A percentile compares a stretch with the other conserved stretches of the same genome.
phyloP scores from a whole-genome alignment of 2,113 vertebrate species.

The Ammodytes dubius region DNA sequence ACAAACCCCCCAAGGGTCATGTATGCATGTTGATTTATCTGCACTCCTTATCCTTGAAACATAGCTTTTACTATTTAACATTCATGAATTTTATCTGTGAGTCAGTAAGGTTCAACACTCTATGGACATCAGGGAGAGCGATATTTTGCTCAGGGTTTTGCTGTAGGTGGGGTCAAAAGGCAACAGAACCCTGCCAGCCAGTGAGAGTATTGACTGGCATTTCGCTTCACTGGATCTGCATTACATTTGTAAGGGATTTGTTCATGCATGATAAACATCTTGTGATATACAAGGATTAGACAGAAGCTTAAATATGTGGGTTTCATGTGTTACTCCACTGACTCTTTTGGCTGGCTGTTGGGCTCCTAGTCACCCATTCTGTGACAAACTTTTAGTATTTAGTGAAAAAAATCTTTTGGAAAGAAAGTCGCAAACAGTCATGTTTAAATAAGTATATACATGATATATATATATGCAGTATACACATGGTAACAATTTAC shows the following conservation, averaged over 20 bases:
- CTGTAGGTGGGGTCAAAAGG: background rate
- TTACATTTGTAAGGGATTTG: background rate
- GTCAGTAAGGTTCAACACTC: background rate
- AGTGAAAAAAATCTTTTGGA: no score
- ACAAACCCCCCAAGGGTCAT: background rate
- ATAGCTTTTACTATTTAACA: background rate
- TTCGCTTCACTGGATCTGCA: background rate
- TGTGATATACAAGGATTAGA: background rate
- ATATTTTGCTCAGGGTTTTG: background rate
- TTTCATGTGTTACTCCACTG: background rate
- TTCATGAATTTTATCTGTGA: conserved; percentile 29
- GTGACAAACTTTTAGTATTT: no score
- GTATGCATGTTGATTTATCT: conserved; percentile 14
- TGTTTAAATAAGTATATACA: no score
- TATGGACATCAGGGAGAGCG: background rate
- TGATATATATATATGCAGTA: no score
- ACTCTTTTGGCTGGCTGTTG: no score
- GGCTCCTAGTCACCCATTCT: no score
- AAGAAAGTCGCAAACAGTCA: no score
- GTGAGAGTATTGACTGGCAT: background rate
- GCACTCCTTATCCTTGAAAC: background rate
- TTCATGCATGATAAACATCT: background rate
- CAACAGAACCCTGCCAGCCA: background rate
- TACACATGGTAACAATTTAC: no score
- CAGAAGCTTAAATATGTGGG: background rate